Conservation (phyloP, 2,797 vertebrate species). For the Mormyrus hasselquistii region DNA sequence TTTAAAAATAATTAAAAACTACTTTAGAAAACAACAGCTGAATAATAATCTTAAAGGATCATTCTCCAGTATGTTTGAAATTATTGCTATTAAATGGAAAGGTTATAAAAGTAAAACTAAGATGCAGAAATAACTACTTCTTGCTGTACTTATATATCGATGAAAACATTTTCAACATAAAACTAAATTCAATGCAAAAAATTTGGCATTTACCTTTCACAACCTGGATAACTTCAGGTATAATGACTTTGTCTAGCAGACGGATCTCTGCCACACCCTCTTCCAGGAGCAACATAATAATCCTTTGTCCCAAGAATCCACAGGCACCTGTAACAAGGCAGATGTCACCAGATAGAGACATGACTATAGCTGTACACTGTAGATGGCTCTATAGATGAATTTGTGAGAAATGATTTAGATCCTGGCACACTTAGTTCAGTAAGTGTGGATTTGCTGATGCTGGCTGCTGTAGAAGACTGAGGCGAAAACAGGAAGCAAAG, state of each 20-base stretch:
- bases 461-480: background rate
- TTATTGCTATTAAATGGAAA: background rate
- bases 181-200: background rate
- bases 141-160: background rate
- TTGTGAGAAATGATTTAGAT: background rate
- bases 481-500: conserved; percentile 19
- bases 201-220: conserved; percentile 55
- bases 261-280: conserved; percentile 77
- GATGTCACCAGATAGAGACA: conserved; percentile 67
- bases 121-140: background rate
- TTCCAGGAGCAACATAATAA: conserved; percentile 71
- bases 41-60: background rate
- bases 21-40: background rate
- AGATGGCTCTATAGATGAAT: background rate
- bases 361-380: conserved; percentile 23
- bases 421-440: background rate
- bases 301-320: conserved; percentile 80
- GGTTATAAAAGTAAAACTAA: background rate
- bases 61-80: background rate
- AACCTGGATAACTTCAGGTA: conserved; percentile 43
- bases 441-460: too few species aligned
- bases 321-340: conserved; percentile 85
- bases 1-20: background rate
- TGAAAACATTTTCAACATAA: background rate
- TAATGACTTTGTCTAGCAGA: conserved; percentile 70